A percentile compares a stretch with the other conserved stretches of the same genome.
These are phyloP conservation scores for Scylla paramamosain DNA, from an alignment of 1,140 invertebrate genomes.

Conservation along the genomic window DNA sequence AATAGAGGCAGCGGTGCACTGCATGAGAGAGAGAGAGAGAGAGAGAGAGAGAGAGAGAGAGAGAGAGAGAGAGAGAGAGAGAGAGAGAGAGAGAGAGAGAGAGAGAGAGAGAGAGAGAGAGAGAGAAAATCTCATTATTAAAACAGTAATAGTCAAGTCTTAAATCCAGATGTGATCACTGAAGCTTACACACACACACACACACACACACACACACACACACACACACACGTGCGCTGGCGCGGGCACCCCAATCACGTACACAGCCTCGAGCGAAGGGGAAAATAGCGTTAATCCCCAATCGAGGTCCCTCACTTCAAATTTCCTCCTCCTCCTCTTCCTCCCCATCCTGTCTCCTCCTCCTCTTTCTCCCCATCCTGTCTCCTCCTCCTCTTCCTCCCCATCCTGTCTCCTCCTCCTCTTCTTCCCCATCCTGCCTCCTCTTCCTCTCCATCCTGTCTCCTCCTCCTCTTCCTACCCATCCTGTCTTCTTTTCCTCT, in stretches of 20 bases:
- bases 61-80: no score
- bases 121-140: neutral
- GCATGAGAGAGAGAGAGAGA: no score
- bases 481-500: neutral
- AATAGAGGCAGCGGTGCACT: no score
- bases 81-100: slow-evolving; percentile 10
- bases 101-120: slow-evolving; percentile 20
- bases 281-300: neutral
- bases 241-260: neutral
- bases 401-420: neutral
- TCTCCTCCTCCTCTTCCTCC: neutral
- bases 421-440: neutral
- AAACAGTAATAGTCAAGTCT: neutral
- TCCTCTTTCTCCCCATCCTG: neutral
- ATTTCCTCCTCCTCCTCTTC: neutral
- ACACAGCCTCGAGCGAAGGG: neutral
- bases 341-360: neutral
- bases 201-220: slow-evolving; percentile 8
- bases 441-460: neutral
- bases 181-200: neutral
- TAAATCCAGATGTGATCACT: neutral
- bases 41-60: no score
- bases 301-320: neutral
- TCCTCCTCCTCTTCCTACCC: neutral
- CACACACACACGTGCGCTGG: neutral